phyloP scores from a whole-genome alignment of 1,140 invertebrate species.

The Helicoverpa zea region DNA sequence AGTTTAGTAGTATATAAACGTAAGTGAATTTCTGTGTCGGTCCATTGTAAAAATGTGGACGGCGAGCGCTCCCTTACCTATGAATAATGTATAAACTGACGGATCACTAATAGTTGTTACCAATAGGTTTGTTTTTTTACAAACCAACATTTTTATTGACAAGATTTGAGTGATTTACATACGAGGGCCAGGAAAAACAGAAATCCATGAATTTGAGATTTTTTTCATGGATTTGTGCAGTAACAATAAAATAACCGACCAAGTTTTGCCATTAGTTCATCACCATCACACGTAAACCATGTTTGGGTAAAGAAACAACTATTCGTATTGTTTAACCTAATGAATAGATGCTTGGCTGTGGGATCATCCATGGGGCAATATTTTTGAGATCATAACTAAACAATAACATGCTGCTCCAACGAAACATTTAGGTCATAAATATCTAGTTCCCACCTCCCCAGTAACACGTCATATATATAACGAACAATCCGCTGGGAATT shows the following conservation, averaged over 20 bases:
- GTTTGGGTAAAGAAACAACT: no score
- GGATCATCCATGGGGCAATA: no score
- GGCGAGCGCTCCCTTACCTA: slow-evolving; percentile 10
- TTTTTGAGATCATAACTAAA: neutral
- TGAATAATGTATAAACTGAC: slow-evolving; percentile 60
- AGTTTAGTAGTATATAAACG: slow-evolving; percentile 53
- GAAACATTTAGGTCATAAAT: neutral
- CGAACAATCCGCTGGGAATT: slow-evolving; percentile 21
- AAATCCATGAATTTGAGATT: no score
- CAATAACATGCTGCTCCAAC: neutral
- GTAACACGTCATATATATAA: neutral
- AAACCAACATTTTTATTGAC: slow-evolving; percentile 11
- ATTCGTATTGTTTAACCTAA: no score
- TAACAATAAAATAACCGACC: no score
- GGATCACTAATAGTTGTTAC: slow-evolving; percentile 53
- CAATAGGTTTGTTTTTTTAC: slow-evolving; percentile 47
- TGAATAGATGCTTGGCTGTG: no score
- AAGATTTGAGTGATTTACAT: no score
- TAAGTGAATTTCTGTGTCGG: slow-evolving; percentile 55
- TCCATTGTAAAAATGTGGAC: slow-evolving; percentile 49
- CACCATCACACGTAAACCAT: no score
- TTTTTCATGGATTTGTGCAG: no score
- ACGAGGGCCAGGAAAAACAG: no score
- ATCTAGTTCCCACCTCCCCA: neutral
- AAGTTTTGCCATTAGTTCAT: no score